phyloP scores from a whole-genome alignment of 2,113 vertebrate species.

The Pachycephala philippinensis region DNA sequence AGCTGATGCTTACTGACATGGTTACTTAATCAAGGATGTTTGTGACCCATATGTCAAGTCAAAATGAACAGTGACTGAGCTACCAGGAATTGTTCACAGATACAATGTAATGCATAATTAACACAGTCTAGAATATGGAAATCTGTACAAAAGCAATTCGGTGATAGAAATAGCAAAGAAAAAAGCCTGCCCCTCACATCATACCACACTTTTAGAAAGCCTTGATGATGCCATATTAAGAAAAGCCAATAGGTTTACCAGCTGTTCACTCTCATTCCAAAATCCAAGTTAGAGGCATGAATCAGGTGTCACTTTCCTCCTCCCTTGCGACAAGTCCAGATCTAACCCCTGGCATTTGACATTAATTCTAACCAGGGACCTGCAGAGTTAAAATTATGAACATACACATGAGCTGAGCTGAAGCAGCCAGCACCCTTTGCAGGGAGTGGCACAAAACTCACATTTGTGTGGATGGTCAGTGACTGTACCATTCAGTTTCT shows the following conservation, averaged over 20 bases:
- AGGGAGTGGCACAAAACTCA: neutral
- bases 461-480: fast-evolving
- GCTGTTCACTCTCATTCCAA: neutral
- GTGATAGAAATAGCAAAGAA: neutral
- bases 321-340: neutral
- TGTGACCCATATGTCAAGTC: neutral
- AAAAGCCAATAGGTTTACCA: neutral
- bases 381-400: neutral
- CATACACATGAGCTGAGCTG: neutral
- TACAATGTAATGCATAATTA: neutral
- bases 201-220: neutral
- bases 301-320: neutral
- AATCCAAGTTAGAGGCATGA: neutral
- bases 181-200: neutral
- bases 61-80: neutral
- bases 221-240: neutral
- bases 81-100: neutral
- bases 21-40: neutral
- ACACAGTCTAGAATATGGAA: neutral
- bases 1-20: neutral
- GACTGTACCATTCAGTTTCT: neutral
- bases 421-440: neutral
- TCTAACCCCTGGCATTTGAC: neutral
- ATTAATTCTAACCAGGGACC: neutral
- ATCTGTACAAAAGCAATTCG: neutral